Conservation (phyloP, 1,140 invertebrate genomes). For the Atta texana region DNA sequence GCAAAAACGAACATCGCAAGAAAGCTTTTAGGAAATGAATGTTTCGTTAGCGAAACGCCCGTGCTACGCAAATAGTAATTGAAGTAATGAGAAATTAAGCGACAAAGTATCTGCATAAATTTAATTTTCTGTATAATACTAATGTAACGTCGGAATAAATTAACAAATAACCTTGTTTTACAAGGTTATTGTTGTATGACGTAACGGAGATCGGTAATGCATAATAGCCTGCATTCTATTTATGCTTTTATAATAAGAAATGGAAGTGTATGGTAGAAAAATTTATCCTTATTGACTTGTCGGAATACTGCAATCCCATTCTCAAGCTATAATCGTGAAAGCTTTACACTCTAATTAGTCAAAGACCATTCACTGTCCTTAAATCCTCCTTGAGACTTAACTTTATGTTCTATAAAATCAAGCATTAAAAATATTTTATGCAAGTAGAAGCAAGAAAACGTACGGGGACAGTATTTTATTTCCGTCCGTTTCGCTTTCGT, state of each 20-base stretch:
- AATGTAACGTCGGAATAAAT: background rate
- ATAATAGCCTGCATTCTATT: background rate
- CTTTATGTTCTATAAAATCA: conserved; percentile 35
- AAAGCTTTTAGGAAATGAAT: conserved; percentile 55
- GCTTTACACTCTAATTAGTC: conserved; percentile 34
- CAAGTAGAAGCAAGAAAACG: conserved; percentile 12
- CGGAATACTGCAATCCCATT: background rate
- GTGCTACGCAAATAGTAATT: conserved; percentile 36
- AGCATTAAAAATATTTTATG: conserved; percentile 62
- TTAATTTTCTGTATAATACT: background rate
- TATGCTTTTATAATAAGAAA: background rate
- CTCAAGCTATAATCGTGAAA: conserved; percentile 34
- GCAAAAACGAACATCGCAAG: conserved; percentile 27
- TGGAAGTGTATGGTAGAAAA: background rate
- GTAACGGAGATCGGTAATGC: background rate
- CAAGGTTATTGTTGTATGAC: background rate
- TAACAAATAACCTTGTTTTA: conserved; percentile 25
- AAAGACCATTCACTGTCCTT: conserved; percentile 13
- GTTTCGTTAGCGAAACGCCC: conserved; percentile 6
- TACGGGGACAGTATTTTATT: background rate
- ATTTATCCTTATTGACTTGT: conserved; percentile 7
- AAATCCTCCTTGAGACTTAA: conserved; percentile 30
- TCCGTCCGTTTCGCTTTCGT: background rate
- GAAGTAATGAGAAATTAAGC: conserved; percentile 55
- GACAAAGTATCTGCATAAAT: conserved; percentile 32